phyloP scores from a whole-genome alignment of 2,113 vertebrate species.

The Ivindomyrus marchei region DNA sequence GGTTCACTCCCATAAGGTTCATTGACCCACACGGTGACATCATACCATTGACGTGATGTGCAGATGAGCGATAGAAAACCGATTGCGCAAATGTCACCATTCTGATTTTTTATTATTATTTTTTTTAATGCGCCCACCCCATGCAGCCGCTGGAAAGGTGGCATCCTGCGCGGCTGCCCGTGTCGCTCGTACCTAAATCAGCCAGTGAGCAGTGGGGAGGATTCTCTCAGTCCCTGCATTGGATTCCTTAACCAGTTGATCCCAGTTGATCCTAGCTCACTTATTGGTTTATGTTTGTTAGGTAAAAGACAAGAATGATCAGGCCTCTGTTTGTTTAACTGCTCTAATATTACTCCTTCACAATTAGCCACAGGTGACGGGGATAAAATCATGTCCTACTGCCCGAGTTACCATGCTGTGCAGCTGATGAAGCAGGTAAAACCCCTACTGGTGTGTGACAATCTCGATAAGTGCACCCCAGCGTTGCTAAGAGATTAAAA shows the following conservation, averaged over 20 bases:
- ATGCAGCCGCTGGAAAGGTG: not conserved
- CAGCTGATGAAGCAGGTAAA: slow-evolving; percentile 51
- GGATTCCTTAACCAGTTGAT: not conserved
- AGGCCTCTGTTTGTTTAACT: slow-evolving; percentile 4
- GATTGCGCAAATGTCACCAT: not conserved
- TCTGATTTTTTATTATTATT: not conserved
- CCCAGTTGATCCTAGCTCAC: not conserved
- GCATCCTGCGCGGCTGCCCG: not conserved
- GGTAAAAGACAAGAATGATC: not conserved
- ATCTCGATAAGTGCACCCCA: not conserved
- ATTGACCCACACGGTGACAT: not conserved
- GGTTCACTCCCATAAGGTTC: not conserved
- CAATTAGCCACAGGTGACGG: slow-evolving; percentile 40
- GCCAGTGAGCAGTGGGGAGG: not conserved
- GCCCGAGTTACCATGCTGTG: slow-evolving; percentile 44
- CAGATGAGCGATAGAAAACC: not conserved
- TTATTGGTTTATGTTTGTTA: not conserved
- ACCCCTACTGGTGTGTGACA: not conserved
- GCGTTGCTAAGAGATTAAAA: not conserved
- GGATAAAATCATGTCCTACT: slow-evolving; percentile 45
- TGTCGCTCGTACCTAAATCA: not conserved
- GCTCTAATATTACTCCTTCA: not conserved
- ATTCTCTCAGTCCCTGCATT: not conserved
- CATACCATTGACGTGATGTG: not conserved
- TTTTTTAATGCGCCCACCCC: not conserved